Conservation (phyloP, 2,113 vertebrate species). For the Malurus cyaneus region DNA sequence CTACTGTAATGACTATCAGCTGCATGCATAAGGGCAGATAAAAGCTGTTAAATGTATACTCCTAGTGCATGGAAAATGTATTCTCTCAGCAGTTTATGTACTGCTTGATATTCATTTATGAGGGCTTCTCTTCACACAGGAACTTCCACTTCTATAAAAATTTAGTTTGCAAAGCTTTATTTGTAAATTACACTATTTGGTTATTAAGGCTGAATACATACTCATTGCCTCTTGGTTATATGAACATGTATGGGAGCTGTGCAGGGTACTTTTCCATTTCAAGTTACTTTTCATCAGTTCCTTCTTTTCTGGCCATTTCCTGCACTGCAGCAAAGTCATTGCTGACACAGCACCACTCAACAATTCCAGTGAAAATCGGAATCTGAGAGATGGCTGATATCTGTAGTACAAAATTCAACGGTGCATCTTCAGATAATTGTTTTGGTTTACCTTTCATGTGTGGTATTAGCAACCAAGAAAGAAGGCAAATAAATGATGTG, state of each 20-base stretch:
- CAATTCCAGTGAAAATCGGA: background rate
- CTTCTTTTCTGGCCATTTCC: slow-evolving; percentile 7
- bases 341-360: slow-evolving; percentile 12
- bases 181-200: background rate
- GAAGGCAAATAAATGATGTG: background rate
- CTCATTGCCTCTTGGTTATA: background rate
- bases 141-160: slow-evolving; percentile 21
- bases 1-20: slow-evolving; percentile 59
- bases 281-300: background rate
- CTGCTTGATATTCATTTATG: slow-evolving; percentile 46
- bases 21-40: slow-evolving; percentile 29
- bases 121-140: background rate
- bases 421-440: background rate
- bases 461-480: background rate
- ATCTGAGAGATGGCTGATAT: background rate
- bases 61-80: slow-evolving; percentile 38
- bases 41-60: slow-evolving; percentile 48
- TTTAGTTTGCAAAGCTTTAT: slow-evolving; percentile 34
- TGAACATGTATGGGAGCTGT: background rate
- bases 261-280: background rate
- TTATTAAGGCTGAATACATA: slow-evolving; percentile 17
- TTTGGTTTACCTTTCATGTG: background rate
- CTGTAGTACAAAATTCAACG: background rate
- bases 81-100: slow-evolving; percentile 36
- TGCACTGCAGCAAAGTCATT: slow-evolving; percentile 44